Conservation (phyloP, 2,888 invertebrate genomes). For the Callimorpha dominula region DNA sequence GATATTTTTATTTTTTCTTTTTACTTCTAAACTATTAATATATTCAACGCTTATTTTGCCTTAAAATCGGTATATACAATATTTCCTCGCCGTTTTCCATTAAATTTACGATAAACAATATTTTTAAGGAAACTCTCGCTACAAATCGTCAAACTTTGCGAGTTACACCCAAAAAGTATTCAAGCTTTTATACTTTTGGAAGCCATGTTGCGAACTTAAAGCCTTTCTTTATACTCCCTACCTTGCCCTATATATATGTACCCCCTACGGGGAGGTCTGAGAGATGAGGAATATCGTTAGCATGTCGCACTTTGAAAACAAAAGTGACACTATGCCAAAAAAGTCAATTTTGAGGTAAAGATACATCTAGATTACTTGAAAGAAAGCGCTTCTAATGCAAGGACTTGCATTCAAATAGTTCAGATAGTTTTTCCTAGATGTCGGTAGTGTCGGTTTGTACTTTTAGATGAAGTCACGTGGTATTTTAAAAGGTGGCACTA, state of each 20-base stretch:
- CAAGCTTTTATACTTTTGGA: conserved; percentile 20
- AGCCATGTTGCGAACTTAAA: conserved; percentile 27
- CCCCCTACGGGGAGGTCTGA: conserved; percentile 4
- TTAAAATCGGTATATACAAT: background rate
- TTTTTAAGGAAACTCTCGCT: conserved; percentile 11
- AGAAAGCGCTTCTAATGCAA: no score
- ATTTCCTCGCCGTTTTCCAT: background rate
- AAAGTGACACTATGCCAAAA: no score
- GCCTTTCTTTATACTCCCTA: conserved; percentile 21
- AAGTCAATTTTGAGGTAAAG: no score
- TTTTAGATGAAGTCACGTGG: no score
- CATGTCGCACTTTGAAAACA: conserved; percentile 27
- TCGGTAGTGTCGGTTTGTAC: no score
- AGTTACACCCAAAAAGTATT: conserved; percentile 26
- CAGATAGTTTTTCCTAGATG: no score
- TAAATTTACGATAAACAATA: conserved; percentile 12
- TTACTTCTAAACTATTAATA: background rate
- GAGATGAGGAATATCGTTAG: conserved; percentile 31
- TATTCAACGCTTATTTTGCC: background rate
- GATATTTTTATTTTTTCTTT: no score
- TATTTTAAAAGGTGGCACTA: no score
- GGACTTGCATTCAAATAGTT: no score
- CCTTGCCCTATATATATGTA: conserved; percentile 6
- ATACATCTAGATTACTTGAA: no score
- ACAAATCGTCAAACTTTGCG: conserved; percentile 22